Evolutionary conservation across 1,140 invertebrate genomes (phyloP).

Genomic region (Paramacrobiotus metropolitanus): DNA sequence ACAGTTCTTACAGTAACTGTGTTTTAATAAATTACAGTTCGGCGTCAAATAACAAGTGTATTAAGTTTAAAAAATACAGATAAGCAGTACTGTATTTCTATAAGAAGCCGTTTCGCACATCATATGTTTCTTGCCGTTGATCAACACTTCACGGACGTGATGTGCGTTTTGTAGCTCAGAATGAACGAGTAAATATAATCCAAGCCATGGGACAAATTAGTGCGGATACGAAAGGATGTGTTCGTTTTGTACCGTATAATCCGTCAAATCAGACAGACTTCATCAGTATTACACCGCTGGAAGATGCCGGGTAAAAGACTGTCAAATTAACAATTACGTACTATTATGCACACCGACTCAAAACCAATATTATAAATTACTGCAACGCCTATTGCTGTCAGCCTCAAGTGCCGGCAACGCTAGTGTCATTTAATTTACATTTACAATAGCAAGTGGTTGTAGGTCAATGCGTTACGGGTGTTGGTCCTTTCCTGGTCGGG

Average conservation of each 20-base stretch:
- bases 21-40: too few species aligned
- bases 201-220: neutral
- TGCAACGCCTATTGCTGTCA: neutral
- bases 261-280: neutral
- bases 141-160: neutral
- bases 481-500: slow-evolving; percentile 4
- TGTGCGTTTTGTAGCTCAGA: neutral
- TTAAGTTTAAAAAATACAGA: too few species aligned
- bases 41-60: too few species aligned
- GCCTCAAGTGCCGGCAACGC: neutral
- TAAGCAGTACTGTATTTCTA: too few species aligned
- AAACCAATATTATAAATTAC: too few species aligned
- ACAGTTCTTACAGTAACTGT: neutral
- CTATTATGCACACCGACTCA: too few species aligned
- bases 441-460: neutral
- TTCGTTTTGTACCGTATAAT: neutral
- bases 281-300: neutral
- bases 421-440: neutral
- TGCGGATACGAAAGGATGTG: neutral
- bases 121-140: neutral
- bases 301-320: slow-evolving; percentile 4
- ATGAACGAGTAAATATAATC: neutral
- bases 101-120: too few species aligned
- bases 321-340: too few species aligned
- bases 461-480: neutral